These are phyloP conservation scores for Sanderia malayensis DNA, from an alignment of 30 jellyfish, hydroid and myxozoan species.

Conservation along the genomic window DNA sequence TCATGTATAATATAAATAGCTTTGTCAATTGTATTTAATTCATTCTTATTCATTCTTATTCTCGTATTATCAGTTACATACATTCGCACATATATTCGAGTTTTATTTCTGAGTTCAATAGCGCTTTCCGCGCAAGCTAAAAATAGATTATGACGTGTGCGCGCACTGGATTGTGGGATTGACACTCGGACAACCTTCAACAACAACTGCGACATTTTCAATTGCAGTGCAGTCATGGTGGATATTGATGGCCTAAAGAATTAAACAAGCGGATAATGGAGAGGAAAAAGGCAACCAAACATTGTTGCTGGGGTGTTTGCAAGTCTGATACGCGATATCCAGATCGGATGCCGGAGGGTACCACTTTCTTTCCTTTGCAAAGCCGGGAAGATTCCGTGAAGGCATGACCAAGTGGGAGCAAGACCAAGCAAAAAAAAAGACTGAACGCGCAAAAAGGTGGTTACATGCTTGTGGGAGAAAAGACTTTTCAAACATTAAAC, in stretches of 20 bases:
- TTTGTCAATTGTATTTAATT: too few relatives aligned
- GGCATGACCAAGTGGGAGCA: constrained; percentile 39
- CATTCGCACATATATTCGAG: too few relatives aligned
- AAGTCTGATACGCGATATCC: constrained; percentile 41
- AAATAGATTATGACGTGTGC: background rate
- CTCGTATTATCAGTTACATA: too few relatives aligned
- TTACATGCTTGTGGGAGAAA: constrained; percentile 61
- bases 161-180: constrained; percentile 22
- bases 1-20: too few relatives aligned
- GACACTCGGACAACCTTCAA: constrained; percentile 8
- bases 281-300: constrained; percentile 37
- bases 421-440: constrained; percentile 8
- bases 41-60: too few relatives aligned
- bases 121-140: background rate
- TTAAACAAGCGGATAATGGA: constrained; percentile 5
- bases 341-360: constrained; percentile 35
- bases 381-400: constrained; percentile 43
- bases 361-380: constrained; percentile 41
- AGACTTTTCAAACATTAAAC: constrained; percentile 33
- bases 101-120: too few relatives aligned
- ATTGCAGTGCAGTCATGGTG: background rate
- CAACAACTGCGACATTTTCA: background rate
- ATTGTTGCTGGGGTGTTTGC: constrained; percentile 49
- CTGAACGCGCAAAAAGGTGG: constrained; percentile 45
- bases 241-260: background rate